A percentile compares a stretch with the other conserved stretches of the same genome.
Evolutionary conservation across 1,140 invertebrate genomes (phyloP).

Genomic region (Globodera rostochiensis): DNA sequence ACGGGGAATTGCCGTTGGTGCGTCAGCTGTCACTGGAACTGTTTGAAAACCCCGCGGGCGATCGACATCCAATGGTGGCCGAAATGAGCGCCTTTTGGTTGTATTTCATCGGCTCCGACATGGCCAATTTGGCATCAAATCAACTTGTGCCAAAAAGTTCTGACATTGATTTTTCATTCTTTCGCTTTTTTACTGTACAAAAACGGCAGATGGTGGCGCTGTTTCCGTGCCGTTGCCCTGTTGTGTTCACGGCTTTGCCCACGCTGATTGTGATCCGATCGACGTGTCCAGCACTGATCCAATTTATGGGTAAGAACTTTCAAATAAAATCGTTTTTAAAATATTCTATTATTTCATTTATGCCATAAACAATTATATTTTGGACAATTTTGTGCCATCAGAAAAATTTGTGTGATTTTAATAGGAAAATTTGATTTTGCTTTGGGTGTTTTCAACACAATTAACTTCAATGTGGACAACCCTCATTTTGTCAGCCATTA

Average conservation of each 20-base stretch:
- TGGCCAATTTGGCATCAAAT: conserved; percentile 51
- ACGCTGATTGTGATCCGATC: conserved; percentile 62
- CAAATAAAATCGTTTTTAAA: too few species aligned
- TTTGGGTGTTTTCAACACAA: too few species aligned
- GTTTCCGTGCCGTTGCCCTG: conserved; percentile 49
- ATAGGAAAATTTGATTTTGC: too few species aligned
- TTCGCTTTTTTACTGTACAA: not conserved
- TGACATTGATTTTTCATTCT: not conserved
- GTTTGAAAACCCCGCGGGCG: conserved; percentile 40
- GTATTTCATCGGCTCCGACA: conserved; percentile 49
- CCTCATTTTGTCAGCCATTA: too few species aligned
- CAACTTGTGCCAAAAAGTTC: conserved; percentile 48
- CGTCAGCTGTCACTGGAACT: conserved; percentile 47
- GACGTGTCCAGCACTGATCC: conserved; percentile 51
- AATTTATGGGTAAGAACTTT: conserved; percentile 32
- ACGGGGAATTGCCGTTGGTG: conserved; percentile 44
- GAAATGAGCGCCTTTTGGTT: conserved; percentile 51
- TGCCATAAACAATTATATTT: not conserved
- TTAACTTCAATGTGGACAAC: too few species aligned
- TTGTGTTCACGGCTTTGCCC: conserved; percentile 54
- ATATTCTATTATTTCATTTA: not conserved
- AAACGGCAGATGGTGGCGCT: conserved; percentile 7
- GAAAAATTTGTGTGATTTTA: too few species aligned
- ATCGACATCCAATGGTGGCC: conserved; percentile 36
- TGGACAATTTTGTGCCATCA: too few species aligned